phyloP scores from a whole-genome alignment of 2,797 vertebrate species.

The Hydrophis major region DNA sequence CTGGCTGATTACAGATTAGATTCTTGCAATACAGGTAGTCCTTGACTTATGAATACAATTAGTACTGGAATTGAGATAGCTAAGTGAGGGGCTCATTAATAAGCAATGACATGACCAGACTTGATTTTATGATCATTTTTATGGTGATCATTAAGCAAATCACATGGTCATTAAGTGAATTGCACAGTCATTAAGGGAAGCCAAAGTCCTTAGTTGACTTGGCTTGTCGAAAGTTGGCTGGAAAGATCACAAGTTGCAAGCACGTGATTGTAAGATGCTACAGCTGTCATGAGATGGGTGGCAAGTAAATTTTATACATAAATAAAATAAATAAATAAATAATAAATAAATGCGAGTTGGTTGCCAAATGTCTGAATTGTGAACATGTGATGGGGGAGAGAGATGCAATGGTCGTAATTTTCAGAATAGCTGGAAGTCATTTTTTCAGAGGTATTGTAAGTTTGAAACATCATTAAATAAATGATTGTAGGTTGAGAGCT shows the following conservation, averaged over 20 bases:
- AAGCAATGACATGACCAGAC: neutral
- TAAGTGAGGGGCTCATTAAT: neutral
- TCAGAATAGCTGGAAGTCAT: neutral
- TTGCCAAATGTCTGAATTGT: neutral
- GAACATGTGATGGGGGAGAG: neutral
- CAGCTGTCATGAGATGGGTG: neutral
- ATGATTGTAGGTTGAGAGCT: neutral
- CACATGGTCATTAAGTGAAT: neutral
- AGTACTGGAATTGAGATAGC: neutral
- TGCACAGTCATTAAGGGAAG: neutral
- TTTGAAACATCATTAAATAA: neutral
- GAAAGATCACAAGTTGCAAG: neutral
- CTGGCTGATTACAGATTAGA: neutral
- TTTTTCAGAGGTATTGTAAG: neutral
- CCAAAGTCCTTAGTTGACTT: neutral
- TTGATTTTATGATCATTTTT: neutral
- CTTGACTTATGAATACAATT: neutral
- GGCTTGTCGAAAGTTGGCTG: neutral
- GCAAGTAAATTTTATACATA: neutral
- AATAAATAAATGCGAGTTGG: neutral
- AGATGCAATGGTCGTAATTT: neutral
- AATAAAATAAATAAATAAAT: neutral
- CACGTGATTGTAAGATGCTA: neutral
- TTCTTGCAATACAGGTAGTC: neutral
- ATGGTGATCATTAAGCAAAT: neutral